Percentiles rank a stretch among this genome's conserved stretches.
phyloP scores from a whole-genome alignment of 2,113 vertebrate species.

The Cyprinodon variegatus region DNA sequence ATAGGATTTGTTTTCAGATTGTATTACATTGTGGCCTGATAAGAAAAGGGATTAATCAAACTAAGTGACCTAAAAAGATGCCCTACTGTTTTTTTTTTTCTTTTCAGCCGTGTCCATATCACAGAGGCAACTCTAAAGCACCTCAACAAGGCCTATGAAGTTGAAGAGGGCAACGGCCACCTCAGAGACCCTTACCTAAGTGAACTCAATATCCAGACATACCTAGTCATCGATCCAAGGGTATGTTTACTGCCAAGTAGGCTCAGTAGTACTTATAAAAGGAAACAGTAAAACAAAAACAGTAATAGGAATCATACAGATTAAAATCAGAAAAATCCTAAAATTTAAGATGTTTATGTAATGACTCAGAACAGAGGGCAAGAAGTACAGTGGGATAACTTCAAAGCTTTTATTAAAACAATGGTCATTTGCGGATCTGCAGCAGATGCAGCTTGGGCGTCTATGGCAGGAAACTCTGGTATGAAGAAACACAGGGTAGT shows the following conservation, averaged over 20 bases:
- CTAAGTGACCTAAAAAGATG: not conserved
- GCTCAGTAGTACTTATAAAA: not conserved
- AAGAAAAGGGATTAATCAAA: not conserved
- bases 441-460: too few species aligned
- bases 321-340: not conserved
- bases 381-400: too few species aligned
- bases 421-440: too few species aligned
- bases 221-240: conserved; percentile 93
- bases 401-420: too few species aligned
- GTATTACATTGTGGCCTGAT: not conserved
- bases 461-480: too few species aligned
- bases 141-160: conserved; percentile 93
- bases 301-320: not conserved
- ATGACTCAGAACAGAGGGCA: too few species aligned
- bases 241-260: conserved; percentile 67
- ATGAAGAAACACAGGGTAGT: too few species aligned
- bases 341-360: too few species aligned
- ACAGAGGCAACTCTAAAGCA: conserved; percentile 95
- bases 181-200: conserved; percentile 91
- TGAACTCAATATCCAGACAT: conserved; percentile 90
- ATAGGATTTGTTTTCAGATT: not conserved
- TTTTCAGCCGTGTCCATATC: conserved; percentile 92
- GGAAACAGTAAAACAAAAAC: not conserved
- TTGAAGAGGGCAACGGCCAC: conserved; percentile 93
- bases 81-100: not conserved